Evolutionary conservation across 2,888 invertebrate genomes (phyloP).

Genomic region (Cactoblastis cactorum): DNA sequence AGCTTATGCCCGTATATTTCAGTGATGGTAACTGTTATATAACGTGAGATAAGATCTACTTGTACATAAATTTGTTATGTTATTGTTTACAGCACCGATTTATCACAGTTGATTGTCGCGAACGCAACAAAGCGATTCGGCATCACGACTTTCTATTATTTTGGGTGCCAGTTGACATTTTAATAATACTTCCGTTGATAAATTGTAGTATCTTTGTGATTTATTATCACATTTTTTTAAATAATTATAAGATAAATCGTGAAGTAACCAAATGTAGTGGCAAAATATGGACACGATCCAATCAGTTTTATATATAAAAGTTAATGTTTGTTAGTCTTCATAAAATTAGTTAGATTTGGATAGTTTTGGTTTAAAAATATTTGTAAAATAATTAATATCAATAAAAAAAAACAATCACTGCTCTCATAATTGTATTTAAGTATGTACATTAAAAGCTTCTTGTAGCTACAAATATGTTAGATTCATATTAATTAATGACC

Average conservation of each 20-base stretch:
- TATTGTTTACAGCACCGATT: constrained; percentile 12
- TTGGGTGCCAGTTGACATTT: neutral
- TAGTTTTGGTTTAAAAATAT: too few species aligned
- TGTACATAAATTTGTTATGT: constrained; percentile 6
- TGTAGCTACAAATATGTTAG: too few species aligned
- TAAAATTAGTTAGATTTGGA: too few species aligned
- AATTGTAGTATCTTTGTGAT: neutral
- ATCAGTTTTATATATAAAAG: too few species aligned
- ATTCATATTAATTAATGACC: too few species aligned
- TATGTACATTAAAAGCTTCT: too few species aligned
- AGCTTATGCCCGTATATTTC: constrained; percentile 33
- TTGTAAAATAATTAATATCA: too few species aligned
- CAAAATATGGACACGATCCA: too few species aligned
- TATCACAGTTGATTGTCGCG: constrained; percentile 9
- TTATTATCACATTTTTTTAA: neutral
- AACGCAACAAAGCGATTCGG: constrained; percentile 4
- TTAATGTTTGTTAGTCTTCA: too few species aligned
- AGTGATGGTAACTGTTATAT: constrained; percentile 36
- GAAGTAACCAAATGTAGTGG: too few species aligned
- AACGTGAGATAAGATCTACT: constrained; percentile 23
- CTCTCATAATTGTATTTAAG: too few species aligned
- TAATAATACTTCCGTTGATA: neutral
- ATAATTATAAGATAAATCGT: neutral
- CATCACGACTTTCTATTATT: constrained; percentile 8
- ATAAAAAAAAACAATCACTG: too few species aligned